Percentiles rank a stretch among this genome's conserved stretches.
Conservation (phyloP, 2,888 invertebrate species). For the Aleiodes leptofemur region DNA sequence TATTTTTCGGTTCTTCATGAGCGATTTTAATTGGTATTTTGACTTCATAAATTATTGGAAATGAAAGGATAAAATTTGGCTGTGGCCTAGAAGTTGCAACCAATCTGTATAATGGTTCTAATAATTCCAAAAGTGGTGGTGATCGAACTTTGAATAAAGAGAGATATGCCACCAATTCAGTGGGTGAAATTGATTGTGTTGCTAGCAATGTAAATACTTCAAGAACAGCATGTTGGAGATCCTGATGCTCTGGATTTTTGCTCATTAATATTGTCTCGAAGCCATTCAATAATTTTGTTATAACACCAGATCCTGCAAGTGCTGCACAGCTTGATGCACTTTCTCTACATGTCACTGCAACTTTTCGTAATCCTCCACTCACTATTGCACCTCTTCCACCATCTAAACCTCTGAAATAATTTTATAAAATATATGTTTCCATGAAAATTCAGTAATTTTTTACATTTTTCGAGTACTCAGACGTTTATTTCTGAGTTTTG, state of each 20-base stretch:
- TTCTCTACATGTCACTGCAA: constrained; percentile 73
- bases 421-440: too few species aligned
- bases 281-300: constrained; percentile 72
- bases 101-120: constrained; percentile 76
- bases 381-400: constrained; percentile 47
- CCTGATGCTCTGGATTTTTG: constrained; percentile 71
- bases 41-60: constrained; percentile 72
- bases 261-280: constrained; percentile 68
- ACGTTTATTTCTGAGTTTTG: too few species aligned
- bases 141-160: constrained; percentile 78
- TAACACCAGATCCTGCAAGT: constrained; percentile 73
- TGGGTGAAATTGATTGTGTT: constrained; percentile 77
- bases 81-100: constrained; percentile 77
- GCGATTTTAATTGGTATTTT: constrained; percentile 49
- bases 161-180: constrained; percentile 79
- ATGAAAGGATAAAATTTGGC: constrained; percentile 79
- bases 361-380: constrained; percentile 69
- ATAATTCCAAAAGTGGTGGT: constrained; percentile 78
- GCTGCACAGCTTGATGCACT: constrained; percentile 73
- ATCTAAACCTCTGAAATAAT: constrained; percentile 26
- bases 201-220: constrained; percentile 80
- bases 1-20: constrained; percentile 61
- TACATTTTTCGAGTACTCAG: not conserved
- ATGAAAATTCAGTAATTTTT: not conserved
- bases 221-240: constrained; percentile 81